Conservation (phyloP, 2,888 invertebrate species). For the Lithophane socia region DNA sequence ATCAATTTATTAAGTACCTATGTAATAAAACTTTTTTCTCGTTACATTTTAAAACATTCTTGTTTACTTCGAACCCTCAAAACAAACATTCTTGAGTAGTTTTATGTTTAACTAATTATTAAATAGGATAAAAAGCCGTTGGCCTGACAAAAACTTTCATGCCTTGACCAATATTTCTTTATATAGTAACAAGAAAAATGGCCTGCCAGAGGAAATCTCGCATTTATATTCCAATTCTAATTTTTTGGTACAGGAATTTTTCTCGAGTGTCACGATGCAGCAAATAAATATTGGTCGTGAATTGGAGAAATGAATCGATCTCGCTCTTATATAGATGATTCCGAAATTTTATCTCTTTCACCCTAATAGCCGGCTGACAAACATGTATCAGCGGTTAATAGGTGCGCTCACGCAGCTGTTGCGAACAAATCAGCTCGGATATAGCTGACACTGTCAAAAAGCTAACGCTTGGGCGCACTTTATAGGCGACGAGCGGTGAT, state of each 20-base stretch:
- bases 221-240: slow-evolving; percentile 84
- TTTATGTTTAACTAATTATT: slow-evolving; percentile 45
- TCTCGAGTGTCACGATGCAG: slow-evolving; percentile 86
- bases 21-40: slow-evolving; percentile 50
- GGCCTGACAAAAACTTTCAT: slow-evolving; percentile 64
- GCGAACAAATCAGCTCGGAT: slow-evolving; percentile 90
- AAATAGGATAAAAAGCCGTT: slow-evolving; percentile 45
- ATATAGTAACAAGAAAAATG: slow-evolving; percentile 85
- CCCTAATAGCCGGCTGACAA: slow-evolving; percentile 90
- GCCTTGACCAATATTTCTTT: slow-evolving; percentile 86
- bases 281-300: slow-evolving; percentile 88
- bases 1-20: slow-evolving; percentile 50
- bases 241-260: slow-evolving; percentile 87
- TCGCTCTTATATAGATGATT: slow-evolving; percentile 87
- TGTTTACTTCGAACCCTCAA: slow-evolving; percentile 35
- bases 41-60: slow-evolving; percentile 31
- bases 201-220: slow-evolving; percentile 81
- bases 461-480: slow-evolving; percentile 79
- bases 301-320: slow-evolving; percentile 88
- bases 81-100: slow-evolving; percentile 33
- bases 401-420: slow-evolving; percentile 90
- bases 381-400: slow-evolving; percentile 91
- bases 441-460: slow-evolving; percentile 90
- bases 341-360: slow-evolving; percentile 87
- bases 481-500: slow-evolving; percentile 76